Conservation (phyloP, 2,113 vertebrate species). For the Forbesichthys agassizii region DNA sequence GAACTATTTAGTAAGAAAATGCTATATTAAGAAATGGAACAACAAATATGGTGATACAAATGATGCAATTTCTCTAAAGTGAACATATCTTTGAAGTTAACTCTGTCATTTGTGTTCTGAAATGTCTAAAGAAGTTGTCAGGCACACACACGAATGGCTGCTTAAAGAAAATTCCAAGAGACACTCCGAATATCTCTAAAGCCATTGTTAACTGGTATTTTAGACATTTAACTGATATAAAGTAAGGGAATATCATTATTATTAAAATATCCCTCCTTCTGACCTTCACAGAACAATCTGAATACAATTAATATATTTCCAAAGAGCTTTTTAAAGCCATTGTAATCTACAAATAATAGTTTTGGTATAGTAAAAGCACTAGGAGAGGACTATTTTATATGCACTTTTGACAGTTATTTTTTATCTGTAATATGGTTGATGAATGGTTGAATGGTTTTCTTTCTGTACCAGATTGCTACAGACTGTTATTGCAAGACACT, state of each 20-base stretch:
- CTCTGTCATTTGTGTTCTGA: neutral
- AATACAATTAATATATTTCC: conserved; percentile 41
- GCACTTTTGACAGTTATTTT: conserved; percentile 8
- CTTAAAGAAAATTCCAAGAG: conserved; percentile 6
- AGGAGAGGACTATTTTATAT: too few relatives aligned
- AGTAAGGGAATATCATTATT: conserved; percentile 2
- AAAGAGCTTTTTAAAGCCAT: conserved; percentile 31
- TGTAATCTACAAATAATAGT: conserved; percentile 24
- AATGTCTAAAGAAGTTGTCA: too few relatives aligned
- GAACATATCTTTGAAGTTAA: neutral
- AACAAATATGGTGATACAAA: too few relatives aligned
- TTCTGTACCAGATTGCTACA: neutral
- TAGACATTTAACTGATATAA: conserved; percentile 20
- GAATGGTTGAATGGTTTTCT: conserved; percentile 28
- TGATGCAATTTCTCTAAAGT: neutral
- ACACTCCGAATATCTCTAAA: conserved; percentile 9
- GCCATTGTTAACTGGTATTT: conserved; percentile 2
- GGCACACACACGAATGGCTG: neutral
- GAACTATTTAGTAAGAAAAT: too few relatives aligned
- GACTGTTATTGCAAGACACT: too few relatives aligned
- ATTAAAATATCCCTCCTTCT: neutral
- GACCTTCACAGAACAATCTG: conserved; percentile 10
- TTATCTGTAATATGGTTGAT: conserved; percentile 20
- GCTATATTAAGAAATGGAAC: too few relatives aligned
- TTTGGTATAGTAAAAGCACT: too few relatives aligned